A percentile compares a stretch with the other conserved stretches of the same genome.
Evolutionary conservation across 2,888 invertebrate genomes (phyloP).

Genomic region (Alviniconcha strummeri): DNA sequence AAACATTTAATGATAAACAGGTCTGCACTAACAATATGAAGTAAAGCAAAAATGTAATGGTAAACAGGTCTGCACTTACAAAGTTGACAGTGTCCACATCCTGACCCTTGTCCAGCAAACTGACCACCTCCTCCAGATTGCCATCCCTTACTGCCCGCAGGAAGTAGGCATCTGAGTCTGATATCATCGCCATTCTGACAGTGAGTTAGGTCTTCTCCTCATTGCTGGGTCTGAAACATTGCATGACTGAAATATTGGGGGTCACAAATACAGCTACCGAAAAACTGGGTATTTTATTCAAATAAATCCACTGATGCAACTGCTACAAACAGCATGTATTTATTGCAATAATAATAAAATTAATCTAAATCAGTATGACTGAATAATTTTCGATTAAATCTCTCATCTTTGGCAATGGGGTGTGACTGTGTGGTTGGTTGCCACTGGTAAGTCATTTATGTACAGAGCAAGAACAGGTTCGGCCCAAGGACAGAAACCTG

Average conservation of each 20-base stretch:
- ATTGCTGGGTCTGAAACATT: background rate
- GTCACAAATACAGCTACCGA: background rate
- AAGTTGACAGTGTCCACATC: conserved; percentile 29
- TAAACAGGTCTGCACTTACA: conserved; percentile 5
- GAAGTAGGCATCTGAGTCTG: conserved; percentile 20
- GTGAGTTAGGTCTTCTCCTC: background rate
- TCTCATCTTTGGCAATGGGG: too few species aligned
- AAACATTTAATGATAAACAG: too few species aligned
- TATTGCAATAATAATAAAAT: too few species aligned
- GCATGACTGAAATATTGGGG: background rate
- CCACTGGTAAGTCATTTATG: too few species aligned
- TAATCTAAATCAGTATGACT: too few species aligned
- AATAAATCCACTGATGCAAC: background rate
- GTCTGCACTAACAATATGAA: too few species aligned
- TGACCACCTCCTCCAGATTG: conserved; percentile 27
- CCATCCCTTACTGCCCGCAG: conserved; percentile 28
- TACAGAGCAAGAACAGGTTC: too few species aligned
- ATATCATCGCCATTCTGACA: background rate
- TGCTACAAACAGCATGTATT: background rate
- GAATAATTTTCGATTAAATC: too few species aligned
- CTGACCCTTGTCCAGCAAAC: conserved; percentile 19
- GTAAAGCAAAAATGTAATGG: too few species aligned
- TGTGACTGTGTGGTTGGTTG: too few species aligned
- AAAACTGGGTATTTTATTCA: background rate
- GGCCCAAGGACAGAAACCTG: too few species aligned